These are phyloP conservation scores for Adelognathus sp. DNA, from an alignment of 2,888 invertebrate species.

Conservation along the genomic window DNA sequence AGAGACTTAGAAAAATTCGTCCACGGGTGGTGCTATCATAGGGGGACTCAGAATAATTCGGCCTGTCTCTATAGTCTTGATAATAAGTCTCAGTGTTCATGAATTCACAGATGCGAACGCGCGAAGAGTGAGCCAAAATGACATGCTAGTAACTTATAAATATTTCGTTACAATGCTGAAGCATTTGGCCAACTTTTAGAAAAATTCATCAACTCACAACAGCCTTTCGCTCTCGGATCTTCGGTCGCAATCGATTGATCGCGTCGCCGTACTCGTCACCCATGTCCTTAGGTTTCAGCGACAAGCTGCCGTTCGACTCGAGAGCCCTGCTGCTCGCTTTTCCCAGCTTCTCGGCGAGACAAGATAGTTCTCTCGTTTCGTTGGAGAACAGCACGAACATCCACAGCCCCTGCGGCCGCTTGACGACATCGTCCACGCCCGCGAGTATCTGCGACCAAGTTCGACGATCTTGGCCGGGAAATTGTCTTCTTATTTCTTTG, in stretches of 20 bases:
- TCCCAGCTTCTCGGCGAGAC: conserved; percentile 76
- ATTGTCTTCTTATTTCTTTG: conserved; percentile 57
- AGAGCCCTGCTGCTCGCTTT: conserved; percentile 72
- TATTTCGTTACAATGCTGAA: no score
- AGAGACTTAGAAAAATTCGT: no score
- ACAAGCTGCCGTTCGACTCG: conserved; percentile 67
- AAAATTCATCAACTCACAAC: conserved; percentile 67
- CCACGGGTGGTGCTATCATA: no score
- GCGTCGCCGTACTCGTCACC: conserved; percentile 76
- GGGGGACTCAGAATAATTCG: no score
- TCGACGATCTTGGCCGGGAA: conserved; percentile 74
- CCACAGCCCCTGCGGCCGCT: conserved; percentile 72
- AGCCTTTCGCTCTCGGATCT: conserved; percentile 64
- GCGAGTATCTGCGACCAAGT: conserved; percentile 77
- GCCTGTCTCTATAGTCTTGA: no score
- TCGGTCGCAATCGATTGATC: conserved; percentile 67
- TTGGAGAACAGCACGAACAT: conserved; percentile 80
- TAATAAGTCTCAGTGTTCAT: no score
- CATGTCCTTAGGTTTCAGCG: conserved; percentile 78
- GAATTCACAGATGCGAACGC: no score
- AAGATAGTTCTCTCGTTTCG: conserved; percentile 65
- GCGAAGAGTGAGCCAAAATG: no score
- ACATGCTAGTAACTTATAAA: no score
- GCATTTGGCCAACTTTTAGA: neutral
- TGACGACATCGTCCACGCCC: conserved; percentile 73